Evolutionary conservation across 2,888 invertebrate species (phyloP).

Genomic region (Drosophila helvetica): DNA sequence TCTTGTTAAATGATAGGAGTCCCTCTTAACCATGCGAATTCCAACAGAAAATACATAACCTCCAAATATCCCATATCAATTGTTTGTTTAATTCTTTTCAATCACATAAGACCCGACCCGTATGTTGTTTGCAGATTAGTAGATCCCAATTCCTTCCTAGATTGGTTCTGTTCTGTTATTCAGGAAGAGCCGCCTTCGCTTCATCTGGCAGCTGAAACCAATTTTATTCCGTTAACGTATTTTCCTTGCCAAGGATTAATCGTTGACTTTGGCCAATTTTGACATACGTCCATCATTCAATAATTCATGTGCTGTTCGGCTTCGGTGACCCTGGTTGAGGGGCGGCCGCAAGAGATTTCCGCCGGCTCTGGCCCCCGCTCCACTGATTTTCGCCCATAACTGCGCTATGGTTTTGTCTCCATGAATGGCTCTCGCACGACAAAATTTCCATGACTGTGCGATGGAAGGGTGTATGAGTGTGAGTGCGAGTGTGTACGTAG

Average conservation of each 20-base stretch:
- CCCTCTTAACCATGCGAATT: neutral
- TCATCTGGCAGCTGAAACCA: neutral
- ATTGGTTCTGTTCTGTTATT: neutral
- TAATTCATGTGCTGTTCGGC: constrained; percentile 39
- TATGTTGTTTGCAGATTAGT: neutral
- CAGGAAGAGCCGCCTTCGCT: no score
- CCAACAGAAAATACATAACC: no score
- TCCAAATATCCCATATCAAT: no score
- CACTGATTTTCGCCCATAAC: constrained; percentile 39
- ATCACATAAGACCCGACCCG: no score
- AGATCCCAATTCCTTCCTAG: neutral
- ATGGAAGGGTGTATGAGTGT: constrained; percentile 4
- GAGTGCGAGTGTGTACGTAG: constrained; percentile 26
- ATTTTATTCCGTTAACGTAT: constrained; percentile 11
- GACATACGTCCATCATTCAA: constrained; percentile 74
- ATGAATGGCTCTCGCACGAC: neutral
- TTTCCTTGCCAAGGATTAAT: constrained; percentile 57
- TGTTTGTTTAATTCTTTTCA: no score
- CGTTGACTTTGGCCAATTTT: constrained; percentile 52
- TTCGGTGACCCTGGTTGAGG: constrained; percentile 33
- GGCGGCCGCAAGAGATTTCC: constrained; percentile 42
- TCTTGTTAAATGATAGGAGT: neutral
- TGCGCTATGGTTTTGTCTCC: constrained; percentile 57
- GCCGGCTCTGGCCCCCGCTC: constrained; percentile 7
- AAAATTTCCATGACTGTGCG: neutral